Base-by-base conservation (phyloP, 1,140 invertebrate genomes). In the Dysdera silvatica region DNA sequence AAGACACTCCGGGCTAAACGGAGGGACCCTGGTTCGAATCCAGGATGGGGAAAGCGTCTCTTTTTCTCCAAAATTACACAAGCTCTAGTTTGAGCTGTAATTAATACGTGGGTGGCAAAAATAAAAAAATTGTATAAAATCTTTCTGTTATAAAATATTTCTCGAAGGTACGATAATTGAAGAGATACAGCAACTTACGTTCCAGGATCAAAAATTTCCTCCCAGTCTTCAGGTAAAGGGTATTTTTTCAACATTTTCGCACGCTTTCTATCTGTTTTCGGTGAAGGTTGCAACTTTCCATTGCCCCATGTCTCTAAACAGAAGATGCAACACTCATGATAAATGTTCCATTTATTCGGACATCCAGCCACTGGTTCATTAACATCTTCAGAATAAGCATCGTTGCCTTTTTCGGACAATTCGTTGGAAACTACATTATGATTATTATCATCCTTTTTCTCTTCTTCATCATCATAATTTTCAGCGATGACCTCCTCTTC, bases 291-390 rank as follows among this genome's bases (percentile, higher is more conserved):
- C 31, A 78, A 67, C 60, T 84, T 83, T 24, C 89, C 87, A 63
- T 82, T 81, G 66, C 87, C 88, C 89, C 91, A 99, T 48, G 84
- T 82, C 72, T 90, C 87, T 57, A 87, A 85, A 78, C 96, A 99
- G 77, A 83, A 95, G 26, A 84, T 82, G 2, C 83, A 84, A 76
- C 96, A 99, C 65, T 91, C 86, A 74, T 99, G 96, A 75, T 88
- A 94, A 61, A 92, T 87, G 74, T 98, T 99, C 69, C 83, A 88
- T 76, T 95, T 97, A 73, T 98, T 98, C 3, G 96, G 96, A 76
- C 96, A 99, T 4, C 88, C 87, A 69, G 82, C 68, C 85, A 85
- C 31, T 12, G 62, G 14, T 56, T 56, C 64, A 6, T 33, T 54
- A 3, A 35, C 29, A 2, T 54, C 60, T 3, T 43, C 14, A n/a